These are phyloP conservation scores for Ranitomeya variabilis DNA, from an alignment of 2,113 vertebrate species.

Conservation along the genomic window DNA sequence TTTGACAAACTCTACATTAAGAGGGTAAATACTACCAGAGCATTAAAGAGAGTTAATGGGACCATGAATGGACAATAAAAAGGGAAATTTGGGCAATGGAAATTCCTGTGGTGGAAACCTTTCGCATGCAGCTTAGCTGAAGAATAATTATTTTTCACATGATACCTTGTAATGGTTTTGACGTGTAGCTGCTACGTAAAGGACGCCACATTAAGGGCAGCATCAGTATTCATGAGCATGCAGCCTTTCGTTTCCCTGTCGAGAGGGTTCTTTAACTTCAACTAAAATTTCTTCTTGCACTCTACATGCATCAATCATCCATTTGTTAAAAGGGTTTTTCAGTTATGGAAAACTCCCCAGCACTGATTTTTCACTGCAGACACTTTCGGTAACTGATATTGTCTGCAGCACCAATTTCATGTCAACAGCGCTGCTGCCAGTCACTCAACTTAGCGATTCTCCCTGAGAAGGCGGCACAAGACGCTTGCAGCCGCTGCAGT, in stretches of 20 bases:
- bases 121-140: neutral
- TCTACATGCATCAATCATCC: neutral
- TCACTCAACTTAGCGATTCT: too few relatives aligned
- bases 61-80: conserved; percentile 34
- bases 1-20: conserved; percentile 4
- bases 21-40: conserved; percentile 27
- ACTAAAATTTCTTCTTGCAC: neutral
- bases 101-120: conserved; percentile 11
- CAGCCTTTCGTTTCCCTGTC: neutral
- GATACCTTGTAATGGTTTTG: neutral
- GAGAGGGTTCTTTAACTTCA: neutral
- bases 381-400: too few relatives aligned
- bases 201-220: neutral
- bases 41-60: conserved; percentile 18
- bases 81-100: neutral
- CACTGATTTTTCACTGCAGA: too few relatives aligned
- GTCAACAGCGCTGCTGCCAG: too few relatives aligned
- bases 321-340: too few relatives aligned
- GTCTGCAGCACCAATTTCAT: too few relatives aligned
- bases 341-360: too few relatives aligned
- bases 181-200: neutral
- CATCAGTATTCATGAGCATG: neutral
- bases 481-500: too few relatives aligned
- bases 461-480: too few relatives aligned
- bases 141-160: neutral